Conservation (phyloP, 2,888 invertebrate species). For the Drosophila austrosaltans region DNA sequence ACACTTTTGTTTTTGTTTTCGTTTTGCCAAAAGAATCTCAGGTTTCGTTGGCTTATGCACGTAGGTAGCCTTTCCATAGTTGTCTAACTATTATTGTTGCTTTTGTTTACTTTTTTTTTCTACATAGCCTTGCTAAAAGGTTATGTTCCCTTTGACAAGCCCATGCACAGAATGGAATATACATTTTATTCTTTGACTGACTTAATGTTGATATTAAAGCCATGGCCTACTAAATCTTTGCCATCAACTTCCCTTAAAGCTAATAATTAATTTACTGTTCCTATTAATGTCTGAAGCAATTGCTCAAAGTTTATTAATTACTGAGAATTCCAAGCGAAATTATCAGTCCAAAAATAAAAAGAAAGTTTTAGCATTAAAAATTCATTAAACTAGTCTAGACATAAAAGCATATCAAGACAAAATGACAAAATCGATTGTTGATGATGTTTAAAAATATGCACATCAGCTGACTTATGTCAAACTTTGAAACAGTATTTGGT, state of each 20-base stretch:
- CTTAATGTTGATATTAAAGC: background rate
- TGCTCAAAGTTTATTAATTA: background rate
- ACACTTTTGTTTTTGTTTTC: slow-evolving; percentile 52
- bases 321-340: background rate
- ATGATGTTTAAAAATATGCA: too few species aligned
- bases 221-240: too few species aligned
- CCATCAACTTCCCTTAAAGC: too few species aligned
- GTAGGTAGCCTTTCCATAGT: slow-evolving; percentile 57
- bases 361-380: background rate
- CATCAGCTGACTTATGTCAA: too few species aligned
- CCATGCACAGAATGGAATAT: background rate
- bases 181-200: background rate
- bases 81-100: slow-evolving; percentile 11
- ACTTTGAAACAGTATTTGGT: too few species aligned
- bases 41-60: slow-evolving; percentile 70
- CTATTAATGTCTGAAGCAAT: too few species aligned
- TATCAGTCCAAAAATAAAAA: background rate
- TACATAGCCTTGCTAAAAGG: slow-evolving; percentile 35
- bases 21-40: slow-evolving; percentile 65
- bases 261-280: too few species aligned
- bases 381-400: background rate
- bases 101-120: slow-evolving; percentile 6
- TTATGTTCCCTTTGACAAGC: slow-evolving; percentile 33
- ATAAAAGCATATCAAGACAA: background rate
- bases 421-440: too few species aligned